Base-by-base conservation (phyloP, 2,797 vertebrate genomes). In the Neosilurus hyrtlii region DNA sequence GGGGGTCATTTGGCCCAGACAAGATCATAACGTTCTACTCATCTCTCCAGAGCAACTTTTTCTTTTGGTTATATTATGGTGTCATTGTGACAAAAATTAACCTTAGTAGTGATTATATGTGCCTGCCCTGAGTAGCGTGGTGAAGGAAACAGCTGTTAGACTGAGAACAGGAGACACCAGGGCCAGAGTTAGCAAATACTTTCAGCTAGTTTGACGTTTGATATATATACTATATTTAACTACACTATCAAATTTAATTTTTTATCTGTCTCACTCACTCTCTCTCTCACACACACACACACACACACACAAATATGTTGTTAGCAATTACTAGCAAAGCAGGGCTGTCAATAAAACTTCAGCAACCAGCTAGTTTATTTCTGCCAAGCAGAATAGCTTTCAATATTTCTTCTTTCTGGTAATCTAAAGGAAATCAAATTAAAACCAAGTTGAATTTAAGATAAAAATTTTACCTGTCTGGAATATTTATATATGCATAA, bases 71-170 rank as follows among this genome's bases (percentile, higher is more conserved):
- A 20, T 49, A 43, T 62, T n/a, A 37, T 20, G 65, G 68, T 35
- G 14, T 54, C 24, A 49, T 70, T 57, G 54, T 0, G 11, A 59
- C 63, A 51, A 49, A 78, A 83, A 72, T 79, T n/a, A 77, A 70
- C 24, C 65, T 65, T 49, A 63, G 4, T 37, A n/a, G 56, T 10
- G 14, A 15, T 76, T 61, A 76, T 14, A 3, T n/a, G 20, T 15
- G 63, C 37, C 63, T 61, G 56, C 9, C 24, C 54, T 71, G 67
- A 57, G 24, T 70, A 83, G 57, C 22, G 14, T 54, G 24, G 6
- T 52, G 77, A 70, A 35, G 14, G 26, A 49, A 84, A 76, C 70
- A 84, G 83, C 83, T 84, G 77, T 67, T 73, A 56, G n/a, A 70
- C 62, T 75, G 52, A 67, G 16, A 74, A 16, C 43, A 43, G 4